phyloP scores from a whole-genome alignment of 1,140 invertebrate species.

The Amphibalanus amphitrite region DNA sequence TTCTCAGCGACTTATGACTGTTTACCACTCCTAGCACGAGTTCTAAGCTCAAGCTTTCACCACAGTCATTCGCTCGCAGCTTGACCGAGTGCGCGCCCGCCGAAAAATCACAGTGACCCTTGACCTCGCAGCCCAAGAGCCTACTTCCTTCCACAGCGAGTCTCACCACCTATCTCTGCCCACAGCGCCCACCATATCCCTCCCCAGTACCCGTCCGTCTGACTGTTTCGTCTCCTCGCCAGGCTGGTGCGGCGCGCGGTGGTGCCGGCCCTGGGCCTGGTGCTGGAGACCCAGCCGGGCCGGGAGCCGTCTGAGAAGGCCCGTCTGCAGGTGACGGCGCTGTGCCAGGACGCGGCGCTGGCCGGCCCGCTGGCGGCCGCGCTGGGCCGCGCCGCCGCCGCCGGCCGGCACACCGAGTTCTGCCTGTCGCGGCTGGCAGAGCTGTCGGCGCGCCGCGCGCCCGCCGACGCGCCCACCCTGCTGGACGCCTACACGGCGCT shows the following conservation, averaged over 20 bases:
- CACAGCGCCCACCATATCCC: too few species aligned
- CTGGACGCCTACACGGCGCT: background rate
- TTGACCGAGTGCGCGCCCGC: too few species aligned
- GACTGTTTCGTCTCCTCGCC: too few species aligned
- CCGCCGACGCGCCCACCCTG: background rate
- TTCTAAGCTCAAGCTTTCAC: too few species aligned
- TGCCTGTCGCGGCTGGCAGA: background rate
- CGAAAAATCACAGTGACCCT: too few species aligned
- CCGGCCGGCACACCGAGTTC: background rate
- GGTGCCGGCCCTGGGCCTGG: background rate
- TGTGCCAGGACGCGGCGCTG: background rate
- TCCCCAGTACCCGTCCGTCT: too few species aligned
- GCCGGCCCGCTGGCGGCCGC: background rate
- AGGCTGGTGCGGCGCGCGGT: background rate
- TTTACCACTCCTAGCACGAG: too few species aligned
- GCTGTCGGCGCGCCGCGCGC: background rate
- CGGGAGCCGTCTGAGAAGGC: background rate
- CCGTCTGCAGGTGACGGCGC: background rate
- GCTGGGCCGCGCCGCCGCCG: background rate
- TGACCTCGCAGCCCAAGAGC: too few species aligned
- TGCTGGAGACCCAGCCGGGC: background rate
- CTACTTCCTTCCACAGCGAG: too few species aligned
- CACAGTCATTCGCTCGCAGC: too few species aligned
- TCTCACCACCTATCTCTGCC: too few species aligned
- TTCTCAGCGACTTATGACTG: too few species aligned